Conservation (phyloP, 2,888 invertebrate species). For the Ichneumoninae sp. region DNA sequence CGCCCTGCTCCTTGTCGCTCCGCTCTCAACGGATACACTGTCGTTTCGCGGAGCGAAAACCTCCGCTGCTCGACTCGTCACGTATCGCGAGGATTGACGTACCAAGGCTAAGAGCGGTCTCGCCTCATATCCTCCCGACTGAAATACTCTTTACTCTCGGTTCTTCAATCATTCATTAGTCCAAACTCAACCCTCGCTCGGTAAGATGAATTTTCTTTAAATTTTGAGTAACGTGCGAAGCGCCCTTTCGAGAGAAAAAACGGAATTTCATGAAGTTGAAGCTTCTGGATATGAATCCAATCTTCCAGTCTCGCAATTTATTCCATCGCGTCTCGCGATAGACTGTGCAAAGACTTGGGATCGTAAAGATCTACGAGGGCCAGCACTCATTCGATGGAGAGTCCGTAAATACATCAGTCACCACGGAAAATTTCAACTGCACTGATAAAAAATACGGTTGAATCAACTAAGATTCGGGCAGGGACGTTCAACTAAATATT, state of each 20-base stretch:
- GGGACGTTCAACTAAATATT: no score
- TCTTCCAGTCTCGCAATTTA: background rate
- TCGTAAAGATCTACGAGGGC: conserved; percentile 17
- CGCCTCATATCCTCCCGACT: background rate
- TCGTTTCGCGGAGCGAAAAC: background rate
- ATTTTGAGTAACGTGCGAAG: background rate
- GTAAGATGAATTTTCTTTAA: background rate
- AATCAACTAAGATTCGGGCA: no score
- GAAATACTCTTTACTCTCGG: background rate
- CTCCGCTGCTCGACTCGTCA: conserved; percentile 10
- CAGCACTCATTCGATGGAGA: background rate
- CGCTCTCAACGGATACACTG: conserved; percentile 28
- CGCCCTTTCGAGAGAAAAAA: background rate
- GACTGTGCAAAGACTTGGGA: background rate
- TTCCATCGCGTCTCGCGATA: background rate
- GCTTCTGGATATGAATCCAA: background rate
- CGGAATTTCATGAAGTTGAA: background rate
- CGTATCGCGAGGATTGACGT: conserved; percentile 33
- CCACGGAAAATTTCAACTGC: background rate
- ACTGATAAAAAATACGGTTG: no score
- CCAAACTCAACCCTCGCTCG: background rate
- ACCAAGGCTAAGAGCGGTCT: conserved; percentile 33
- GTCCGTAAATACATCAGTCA: conserved; percentile 14
- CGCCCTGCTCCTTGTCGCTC: conserved; percentile 8
- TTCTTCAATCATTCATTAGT: background rate